phyloP scores from a whole-genome alignment of 2,888 invertebrate genomes.

The Acrobasis consociella region DNA sequence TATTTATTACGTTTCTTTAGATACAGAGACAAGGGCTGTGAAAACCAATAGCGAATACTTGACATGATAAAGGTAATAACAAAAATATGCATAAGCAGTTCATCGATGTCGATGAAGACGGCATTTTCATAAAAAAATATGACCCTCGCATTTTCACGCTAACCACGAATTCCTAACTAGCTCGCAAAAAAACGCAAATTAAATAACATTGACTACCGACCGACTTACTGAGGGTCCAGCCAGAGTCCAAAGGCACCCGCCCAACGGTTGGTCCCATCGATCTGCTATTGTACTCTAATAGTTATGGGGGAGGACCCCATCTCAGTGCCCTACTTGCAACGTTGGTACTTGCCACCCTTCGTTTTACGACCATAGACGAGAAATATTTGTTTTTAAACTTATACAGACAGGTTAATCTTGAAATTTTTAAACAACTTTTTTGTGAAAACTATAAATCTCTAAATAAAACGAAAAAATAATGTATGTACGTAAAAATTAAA shows the following conservation, averaged over 20 bases:
- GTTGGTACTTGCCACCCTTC: slow-evolving; percentile 49
- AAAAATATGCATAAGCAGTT: too few relatives aligned
- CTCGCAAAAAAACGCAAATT: slow-evolving; percentile 70
- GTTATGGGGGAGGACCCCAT: slow-evolving; percentile 56
- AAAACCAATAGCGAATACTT: too few relatives aligned
- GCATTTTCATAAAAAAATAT: too few relatives aligned
- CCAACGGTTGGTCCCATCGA: slow-evolving; percentile 56
- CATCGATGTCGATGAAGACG: too few relatives aligned
- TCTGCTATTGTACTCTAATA: slow-evolving; percentile 66
- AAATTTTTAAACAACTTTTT: neutral
- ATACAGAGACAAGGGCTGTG: too few relatives aligned
- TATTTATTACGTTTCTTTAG: too few relatives aligned
- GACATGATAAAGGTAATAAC: too few relatives aligned
- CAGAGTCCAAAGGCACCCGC: slow-evolving; percentile 44
- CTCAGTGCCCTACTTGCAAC: slow-evolving; percentile 49
- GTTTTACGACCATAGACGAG: slow-evolving; percentile 21
- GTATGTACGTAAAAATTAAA: too few relatives aligned
- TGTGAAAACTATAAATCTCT: too few relatives aligned
- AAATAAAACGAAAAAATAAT: too few relatives aligned
- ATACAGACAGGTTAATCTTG: slow-evolving; percentile 8
- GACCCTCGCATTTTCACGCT: too few relatives aligned
- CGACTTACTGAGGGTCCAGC: slow-evolving; percentile 44
- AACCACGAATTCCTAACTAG: slow-evolving; percentile 37
- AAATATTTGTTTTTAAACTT: slow-evolving; percentile 18
- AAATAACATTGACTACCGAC: slow-evolving; percentile 44